Evolutionary conservation across 2,888 invertebrate genomes (phyloP), one percentile per base, ranked within the genome.

Genomic region (Cerastoderma edule): DNA sequence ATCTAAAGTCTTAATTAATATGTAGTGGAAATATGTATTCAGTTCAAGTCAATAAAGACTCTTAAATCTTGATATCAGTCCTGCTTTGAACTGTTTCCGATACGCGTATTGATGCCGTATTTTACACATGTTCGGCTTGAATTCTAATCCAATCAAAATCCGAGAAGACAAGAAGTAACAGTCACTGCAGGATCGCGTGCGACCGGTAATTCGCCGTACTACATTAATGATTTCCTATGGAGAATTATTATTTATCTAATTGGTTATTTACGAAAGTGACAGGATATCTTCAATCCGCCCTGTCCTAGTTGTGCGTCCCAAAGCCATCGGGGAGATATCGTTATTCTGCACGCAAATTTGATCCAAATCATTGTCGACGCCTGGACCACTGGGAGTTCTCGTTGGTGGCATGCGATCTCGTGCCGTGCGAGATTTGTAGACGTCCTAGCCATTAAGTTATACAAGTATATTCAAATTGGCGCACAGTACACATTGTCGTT

Each of bases 261-360:
- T 75, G 75, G 67, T 75, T 77, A 77, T 80, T 80, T 77, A 72
- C 75, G 69, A 68, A 78, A 66, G 69, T 72, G 72, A 65, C 75
- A 66, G 64, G 56, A 32, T 65, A 63, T 69, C 68, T 44, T 33
- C 22, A 24, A 57, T 65, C 65, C 57, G 63, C 64, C 64, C 24
- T 48, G 56, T 53, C 68, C 63, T 35, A 32, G 46, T 44, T 48
- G 57, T 71, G 60, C 72, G 67, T 53, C 53, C 22, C 35, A 32
- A 35, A 22, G 33, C 56, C 68, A 30, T 35, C 2, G 10, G 74
- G 68, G 78, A 78, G 46, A 65, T 74, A 65, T 74, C 64, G 54
- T 71, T 67, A 78, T 78, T 73, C 74, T 27, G 32, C 67, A 71
- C 57, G 67, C 67, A 30, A 71, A 50, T 35, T 57, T 56, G 66